A percentile compares a stretch with the other conserved stretches of the same genome.
phyloP scores from a whole-genome alignment of 64 coral and sea anemone species.

The Stichodactyla helianthus region DNA sequence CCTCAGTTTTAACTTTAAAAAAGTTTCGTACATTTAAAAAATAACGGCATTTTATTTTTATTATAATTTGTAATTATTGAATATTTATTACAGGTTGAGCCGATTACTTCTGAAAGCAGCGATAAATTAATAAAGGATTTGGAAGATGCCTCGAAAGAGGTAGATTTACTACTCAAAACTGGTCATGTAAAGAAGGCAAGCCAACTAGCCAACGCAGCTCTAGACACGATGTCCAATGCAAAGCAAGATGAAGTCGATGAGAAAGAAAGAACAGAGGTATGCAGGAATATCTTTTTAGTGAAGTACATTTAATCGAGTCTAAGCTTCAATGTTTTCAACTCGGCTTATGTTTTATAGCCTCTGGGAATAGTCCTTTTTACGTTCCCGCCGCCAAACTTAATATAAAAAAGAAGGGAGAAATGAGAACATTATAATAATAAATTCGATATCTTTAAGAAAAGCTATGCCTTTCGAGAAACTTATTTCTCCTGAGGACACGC shows the following conservation, averaged over 20 bases:
- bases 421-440: too few relatives aligned
- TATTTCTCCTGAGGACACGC: too few relatives aligned
- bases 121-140: neutral
- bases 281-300: neutral
- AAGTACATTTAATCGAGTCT: too few relatives aligned
- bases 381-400: too few relatives aligned
- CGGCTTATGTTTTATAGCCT: too few relatives aligned
- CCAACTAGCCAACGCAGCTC: conserved; percentile 39
- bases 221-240: conserved; percentile 11
- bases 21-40: neutral
- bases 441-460: too few relatives aligned
- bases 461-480: too few relatives aligned
- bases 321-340: too few relatives aligned
- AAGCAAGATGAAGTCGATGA: neutral
- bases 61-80: neutral
- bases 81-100: neutral
- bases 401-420: too few relatives aligned
- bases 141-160: neutral
- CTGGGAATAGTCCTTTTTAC: too few relatives aligned
- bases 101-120: neutral
- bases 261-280: conserved; percentile 13
- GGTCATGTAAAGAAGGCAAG: conserved; percentile 37
- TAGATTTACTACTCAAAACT: conserved; percentile 7
- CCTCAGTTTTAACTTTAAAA: too few relatives aligned
- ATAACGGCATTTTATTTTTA: neutral